These are phyloP conservation scores for Scarus forsteni DNA, from an alignment of 2,797 vertebrate genomes.

Conservation along the genomic window DNA sequence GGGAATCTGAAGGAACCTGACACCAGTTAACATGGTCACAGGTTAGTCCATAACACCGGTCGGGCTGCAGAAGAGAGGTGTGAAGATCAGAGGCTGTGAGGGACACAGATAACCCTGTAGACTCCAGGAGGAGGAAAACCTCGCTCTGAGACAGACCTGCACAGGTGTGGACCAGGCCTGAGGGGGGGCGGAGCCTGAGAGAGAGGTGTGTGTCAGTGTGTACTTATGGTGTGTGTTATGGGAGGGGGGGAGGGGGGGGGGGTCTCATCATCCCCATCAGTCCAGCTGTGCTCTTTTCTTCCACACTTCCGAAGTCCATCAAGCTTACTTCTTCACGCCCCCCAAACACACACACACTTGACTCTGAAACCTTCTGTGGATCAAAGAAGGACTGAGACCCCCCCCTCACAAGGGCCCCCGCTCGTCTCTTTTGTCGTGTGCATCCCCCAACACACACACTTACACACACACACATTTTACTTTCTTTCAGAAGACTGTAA, in stretches of 20 bases:
- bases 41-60: too few species aligned
- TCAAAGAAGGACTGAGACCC: slow-evolving; percentile 67
- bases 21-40: too few species aligned
- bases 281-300: slow-evolving; percentile 83
- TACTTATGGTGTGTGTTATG: slow-evolving; percentile 3
- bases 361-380: slow-evolving; percentile 67
- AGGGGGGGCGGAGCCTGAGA: too few species aligned
- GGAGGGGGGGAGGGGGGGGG: slow-evolving; percentile 20
- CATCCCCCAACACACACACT: slow-evolving; percentile 17
- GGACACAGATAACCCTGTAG: too few species aligned
- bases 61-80: too few species aligned
- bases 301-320: slow-evolving; percentile 79
- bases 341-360: slow-evolving; percentile 33
- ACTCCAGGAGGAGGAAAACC: too few species aligned
- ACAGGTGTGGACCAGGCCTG: not conserved
- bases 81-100: too few species aligned
- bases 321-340: slow-evolving; percentile 72
- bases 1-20: too few species aligned
- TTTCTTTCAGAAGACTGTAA: slow-evolving; percentile 69
- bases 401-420: slow-evolving; percentile 33
- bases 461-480: slow-evolving; percentile 56
- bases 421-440: slow-evolving; percentile 75
- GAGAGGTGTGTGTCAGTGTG: slow-evolving; percentile 16
- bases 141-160: slow-evolving; percentile 8
- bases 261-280: slow-evolving; percentile 68